Base-by-base conservation (phyloP, 2,888 invertebrate species). In the Cryptocheilus praepositus region DNA sequence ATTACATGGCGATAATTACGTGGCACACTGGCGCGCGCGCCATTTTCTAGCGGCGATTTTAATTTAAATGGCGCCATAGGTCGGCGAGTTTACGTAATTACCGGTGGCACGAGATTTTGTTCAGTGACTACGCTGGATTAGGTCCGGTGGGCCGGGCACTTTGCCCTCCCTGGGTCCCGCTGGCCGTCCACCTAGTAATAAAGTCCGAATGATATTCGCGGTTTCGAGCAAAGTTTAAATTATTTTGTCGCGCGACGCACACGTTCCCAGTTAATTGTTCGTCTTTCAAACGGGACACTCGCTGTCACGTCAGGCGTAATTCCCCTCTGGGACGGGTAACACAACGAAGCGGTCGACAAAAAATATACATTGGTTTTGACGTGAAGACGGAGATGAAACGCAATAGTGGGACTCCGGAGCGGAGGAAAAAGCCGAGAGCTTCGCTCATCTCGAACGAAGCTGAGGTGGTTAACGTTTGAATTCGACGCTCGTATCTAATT, bases 401-500 rank as follows among this genome's bases (percentile, higher is more conserved):
- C n/a, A n/a, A 16, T 5, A 49, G 13, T 13, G 19, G 52, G 44
- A 44, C 7, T n/a, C n/a, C n/a, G 18, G 49, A 49, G 16, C 8
- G 15, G 52, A 15, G 28, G 43, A 3, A 16, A 44, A 16, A 16
- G 46, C 16, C 45, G 28, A 36, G 22, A 54, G n/a, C n/a, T n/a
- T n/a, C n/a, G n/a, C n/a, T n/a, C n/a, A n/a, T n/a, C n/a, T n/a
- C n/a, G 55, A 28, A 36, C 28, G 55, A 54, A 1, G 44, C 25
- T 46, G 19, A 43, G 58, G 65, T 68, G 72, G 71, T 58, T 69
- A 71, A 73, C 71, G 64, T 74, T 79, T 74, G 75, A 70, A 71
- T 80, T 71, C 74, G 71, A 71, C 43, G 64, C 67, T 74, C 68
- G 79, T 81, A 79, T 80, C 73, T 78, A 80, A 80, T 83, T 79